Conservation (phyloP, 2,888 invertebrate species). For the Meta bourneti region DNA sequence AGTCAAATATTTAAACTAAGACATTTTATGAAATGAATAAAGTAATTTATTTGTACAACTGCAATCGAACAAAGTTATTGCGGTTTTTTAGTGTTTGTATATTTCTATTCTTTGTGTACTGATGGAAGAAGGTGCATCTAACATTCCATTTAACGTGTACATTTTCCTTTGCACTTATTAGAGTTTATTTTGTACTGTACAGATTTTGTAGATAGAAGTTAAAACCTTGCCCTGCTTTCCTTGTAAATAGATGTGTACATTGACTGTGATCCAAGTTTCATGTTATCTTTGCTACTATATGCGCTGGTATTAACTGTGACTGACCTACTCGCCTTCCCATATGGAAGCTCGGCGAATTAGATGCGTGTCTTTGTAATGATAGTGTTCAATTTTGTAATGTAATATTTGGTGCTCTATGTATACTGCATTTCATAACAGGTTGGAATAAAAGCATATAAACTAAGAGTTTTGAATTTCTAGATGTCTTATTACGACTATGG, state of each 20-base stretch:
- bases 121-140: conserved; percentile 2
- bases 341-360: too few species aligned
- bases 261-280: conserved; percentile 27
- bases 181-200: not conserved
- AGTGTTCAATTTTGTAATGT: conserved; percentile 18
- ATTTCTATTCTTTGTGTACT: not conserved
- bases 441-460: conserved; percentile 30
- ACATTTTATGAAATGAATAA: too few species aligned
- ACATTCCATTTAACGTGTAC: conserved; percentile 71
- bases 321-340: too few species aligned
- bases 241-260: conserved; percentile 38
- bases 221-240: conserved; percentile 23
- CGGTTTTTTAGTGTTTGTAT: not conserved
- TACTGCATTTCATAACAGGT: conserved; percentile 26
- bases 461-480: not conserved
- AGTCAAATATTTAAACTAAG: too few species aligned
- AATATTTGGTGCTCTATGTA: conserved; percentile 18
- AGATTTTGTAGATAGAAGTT: conserved; percentile 33
- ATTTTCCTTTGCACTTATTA: conserved; percentile 10
- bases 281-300: not conserved
- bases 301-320: not conserved
- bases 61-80: conserved; percentile 1
- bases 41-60: not conserved
- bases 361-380: too few species aligned
- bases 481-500: too few species aligned